These are phyloP conservation scores for Galerucella nymphaeae DNA, from an alignment of 2,888 invertebrate genomes.

Conservation along the genomic window DNA sequence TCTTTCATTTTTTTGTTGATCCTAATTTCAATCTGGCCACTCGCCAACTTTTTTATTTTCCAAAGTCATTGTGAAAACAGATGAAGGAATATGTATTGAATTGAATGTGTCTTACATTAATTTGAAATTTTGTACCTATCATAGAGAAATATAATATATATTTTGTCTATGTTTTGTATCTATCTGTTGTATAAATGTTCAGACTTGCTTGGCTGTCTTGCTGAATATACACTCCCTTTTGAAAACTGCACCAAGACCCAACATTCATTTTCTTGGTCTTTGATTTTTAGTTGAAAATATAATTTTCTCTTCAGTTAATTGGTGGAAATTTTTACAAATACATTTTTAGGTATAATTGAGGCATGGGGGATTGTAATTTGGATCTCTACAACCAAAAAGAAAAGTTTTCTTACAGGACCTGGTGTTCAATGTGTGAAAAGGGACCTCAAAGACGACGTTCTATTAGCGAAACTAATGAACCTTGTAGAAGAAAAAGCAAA, in stretches of 20 bases:
- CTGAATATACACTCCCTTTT: slow-evolving; percentile 6
- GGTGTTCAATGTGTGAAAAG: slow-evolving; percentile 63
- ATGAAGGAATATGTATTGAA: no score
- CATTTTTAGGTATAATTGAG: slow-evolving; percentile 2
- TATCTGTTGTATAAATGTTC: neutral
- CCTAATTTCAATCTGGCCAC: no score
- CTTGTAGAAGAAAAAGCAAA: slow-evolving; percentile 59
- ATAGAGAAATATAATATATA: no score
- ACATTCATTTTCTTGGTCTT: slow-evolving; percentile 8
- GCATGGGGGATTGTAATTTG: slow-evolving; percentile 59
- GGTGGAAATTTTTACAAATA: neutral
- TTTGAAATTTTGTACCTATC: no score
- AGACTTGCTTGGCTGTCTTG: neutral
- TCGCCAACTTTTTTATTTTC: no score
- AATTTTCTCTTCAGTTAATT: slow-evolving; percentile 16
- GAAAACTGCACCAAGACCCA: slow-evolving; percentile 10
- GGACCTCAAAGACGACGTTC: slow-evolving; percentile 60
- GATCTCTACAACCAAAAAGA: slow-evolving; percentile 54
- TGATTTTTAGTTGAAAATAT: slow-evolving; percentile 6
- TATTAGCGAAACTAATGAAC: slow-evolving; percentile 60
- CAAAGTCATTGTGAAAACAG: no score
- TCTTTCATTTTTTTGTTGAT: no score
- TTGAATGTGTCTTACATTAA: no score
- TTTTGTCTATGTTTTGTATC: no score
- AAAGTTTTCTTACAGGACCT: slow-evolving; percentile 58